A percentile compares a stretch with the other conserved stretches of the same genome.
These are phyloP conservation scores for Dendrophyllia cribrosa DNA, from an alignment of 64 coral and sea anemone species.

Conservation along the genomic window DNA sequence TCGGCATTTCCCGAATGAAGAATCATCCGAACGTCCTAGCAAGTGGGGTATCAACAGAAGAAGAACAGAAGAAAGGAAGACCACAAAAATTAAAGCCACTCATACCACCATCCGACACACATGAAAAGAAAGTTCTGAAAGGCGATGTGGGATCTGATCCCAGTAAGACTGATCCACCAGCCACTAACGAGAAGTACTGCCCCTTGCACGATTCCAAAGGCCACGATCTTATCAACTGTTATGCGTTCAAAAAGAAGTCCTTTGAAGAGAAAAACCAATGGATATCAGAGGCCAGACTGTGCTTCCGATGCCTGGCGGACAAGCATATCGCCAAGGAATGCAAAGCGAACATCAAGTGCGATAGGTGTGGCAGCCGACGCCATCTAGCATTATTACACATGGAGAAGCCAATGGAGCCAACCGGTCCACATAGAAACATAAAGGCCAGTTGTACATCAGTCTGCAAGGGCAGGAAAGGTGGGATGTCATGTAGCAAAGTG, in stretches of 20 bases:
- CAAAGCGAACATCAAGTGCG: constrained; percentile 7
- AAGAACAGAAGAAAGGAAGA: not conserved
- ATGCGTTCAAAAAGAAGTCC: constrained; percentile 3
- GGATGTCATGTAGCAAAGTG: constrained; percentile 71
- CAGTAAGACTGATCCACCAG: not conserved
- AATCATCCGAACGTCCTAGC: constrained; percentile 47
- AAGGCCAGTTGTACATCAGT: constrained; percentile 50
- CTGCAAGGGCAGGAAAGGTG: constrained; percentile 38
- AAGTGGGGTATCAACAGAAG: not conserved
- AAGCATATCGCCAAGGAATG: constrained; percentile 36
- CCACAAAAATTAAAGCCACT: not conserved
- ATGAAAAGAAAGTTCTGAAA: not conserved
- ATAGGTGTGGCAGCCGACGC: constrained; percentile 20
- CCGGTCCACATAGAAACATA: not conserved
- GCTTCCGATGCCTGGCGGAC: constrained; percentile 38
- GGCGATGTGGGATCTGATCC: not conserved
- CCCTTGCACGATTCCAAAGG: constrained; percentile 21
- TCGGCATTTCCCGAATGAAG: constrained; percentile 1
- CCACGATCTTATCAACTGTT: too few relatives aligned
- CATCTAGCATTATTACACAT: not conserved
- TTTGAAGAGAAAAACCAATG: constrained; percentile 36
- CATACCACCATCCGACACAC: not conserved
- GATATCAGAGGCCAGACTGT: constrained; percentile 29
- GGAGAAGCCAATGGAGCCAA: not conserved
- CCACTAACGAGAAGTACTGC: not conserved